phyloP scores from a whole-genome alignment of 1,140 invertebrate species.

The Leguminivora glycinivorella region DNA sequence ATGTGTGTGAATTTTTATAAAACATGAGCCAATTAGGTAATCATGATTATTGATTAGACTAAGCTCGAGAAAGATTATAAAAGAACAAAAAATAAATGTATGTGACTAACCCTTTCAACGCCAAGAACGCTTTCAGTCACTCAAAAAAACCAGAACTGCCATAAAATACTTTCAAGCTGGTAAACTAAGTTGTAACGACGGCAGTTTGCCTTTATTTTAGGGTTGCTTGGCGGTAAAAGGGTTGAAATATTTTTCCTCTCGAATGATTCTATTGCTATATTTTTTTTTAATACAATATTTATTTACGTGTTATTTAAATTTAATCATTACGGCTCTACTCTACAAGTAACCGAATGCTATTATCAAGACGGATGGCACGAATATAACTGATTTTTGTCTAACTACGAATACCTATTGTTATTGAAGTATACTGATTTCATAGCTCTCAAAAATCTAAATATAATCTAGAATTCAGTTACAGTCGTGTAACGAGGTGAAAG shows the following conservation, averaged over 20 bases:
- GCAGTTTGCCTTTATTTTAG: too few relatives aligned
- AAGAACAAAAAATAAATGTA: background rate
- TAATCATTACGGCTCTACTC: background rate
- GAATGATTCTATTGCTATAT: background rate
- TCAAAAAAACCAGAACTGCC: too few relatives aligned
- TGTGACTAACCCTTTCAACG: background rate
- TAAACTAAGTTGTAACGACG: background rate
- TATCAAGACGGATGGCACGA: background rate
- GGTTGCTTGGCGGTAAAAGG: background rate
- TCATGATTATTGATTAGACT: background rate
- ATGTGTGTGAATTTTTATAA: background rate
- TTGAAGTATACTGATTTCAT: too few relatives aligned
- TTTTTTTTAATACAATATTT: background rate
- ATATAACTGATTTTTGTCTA: too few relatives aligned
- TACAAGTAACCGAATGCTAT: background rate
- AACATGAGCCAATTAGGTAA: background rate
- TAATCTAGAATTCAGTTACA: too few relatives aligned
- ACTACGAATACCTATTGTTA: too few relatives aligned
- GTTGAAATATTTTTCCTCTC: background rate
- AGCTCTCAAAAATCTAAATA: too few relatives aligned
- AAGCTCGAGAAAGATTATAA: background rate
- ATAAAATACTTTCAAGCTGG: background rate
- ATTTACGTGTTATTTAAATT: background rate
- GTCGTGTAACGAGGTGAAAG: too few relatives aligned
- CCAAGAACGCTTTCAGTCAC: background rate